Percentiles rank a stretch among this genome's conserved stretches.
Conservation (phyloP, 2,888 invertebrate species). For the Stramonita haemastoma region DNA sequence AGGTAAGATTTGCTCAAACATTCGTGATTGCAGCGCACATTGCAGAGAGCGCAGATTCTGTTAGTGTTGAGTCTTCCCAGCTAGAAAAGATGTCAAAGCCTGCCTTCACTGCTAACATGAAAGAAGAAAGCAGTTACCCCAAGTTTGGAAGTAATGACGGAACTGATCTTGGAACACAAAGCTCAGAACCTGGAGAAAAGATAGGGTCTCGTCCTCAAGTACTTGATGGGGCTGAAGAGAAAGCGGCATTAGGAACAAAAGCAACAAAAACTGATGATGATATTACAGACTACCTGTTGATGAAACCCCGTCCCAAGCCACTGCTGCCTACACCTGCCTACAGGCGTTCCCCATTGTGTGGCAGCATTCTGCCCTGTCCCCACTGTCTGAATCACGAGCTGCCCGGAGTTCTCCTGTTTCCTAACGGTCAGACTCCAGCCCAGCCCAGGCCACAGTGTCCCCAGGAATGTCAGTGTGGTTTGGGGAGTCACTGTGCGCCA, state of each 20-base stretch:
- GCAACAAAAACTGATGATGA: background rate
- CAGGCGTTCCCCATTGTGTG: background rate
- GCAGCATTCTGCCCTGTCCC: background rate
- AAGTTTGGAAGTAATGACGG: background rate
- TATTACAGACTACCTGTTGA: background rate
- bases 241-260: background rate
- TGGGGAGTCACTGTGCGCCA: background rate
- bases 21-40: background rate
- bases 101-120: too few relatives aligned
- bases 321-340: constrained; percentile 6
- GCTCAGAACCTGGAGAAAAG: background rate
- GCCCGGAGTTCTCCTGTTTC: background rate
- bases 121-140: background rate
- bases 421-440: background rate
- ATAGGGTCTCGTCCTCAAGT: background rate
- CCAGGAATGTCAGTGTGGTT: background rate
- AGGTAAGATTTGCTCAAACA: background rate
- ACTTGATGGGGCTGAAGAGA: background rate
- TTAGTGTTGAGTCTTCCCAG: background rate
- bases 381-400: constrained; percentile 5
- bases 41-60: background rate
- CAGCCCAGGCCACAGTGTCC: background rate
- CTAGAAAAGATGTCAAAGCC: too few relatives aligned
- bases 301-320: constrained; percentile 3
- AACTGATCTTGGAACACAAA: background rate